A percentile compares a stretch with the other conserved stretches of the same genome.
Evolutionary conservation across 2,113 vertebrate species (phyloP).

Genomic region (Bostrychus sinensis): DNA sequence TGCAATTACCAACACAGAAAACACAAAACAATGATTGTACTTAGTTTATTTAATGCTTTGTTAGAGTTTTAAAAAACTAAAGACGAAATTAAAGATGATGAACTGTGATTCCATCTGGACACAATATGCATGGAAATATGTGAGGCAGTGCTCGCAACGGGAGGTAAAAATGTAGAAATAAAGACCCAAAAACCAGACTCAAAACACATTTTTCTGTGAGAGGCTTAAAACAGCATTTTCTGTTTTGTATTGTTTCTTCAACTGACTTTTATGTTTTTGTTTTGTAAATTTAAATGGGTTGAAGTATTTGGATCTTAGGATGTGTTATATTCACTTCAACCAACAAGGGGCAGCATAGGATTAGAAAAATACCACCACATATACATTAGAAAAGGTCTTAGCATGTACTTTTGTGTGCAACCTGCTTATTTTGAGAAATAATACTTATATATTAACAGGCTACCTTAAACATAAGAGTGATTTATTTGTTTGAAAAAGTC

Average conservation of each 20-base stretch:
- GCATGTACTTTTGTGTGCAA: too few species aligned
- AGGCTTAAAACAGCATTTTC: not conserved
- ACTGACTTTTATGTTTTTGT: not conserved
- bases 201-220: constrained; percentile 26
- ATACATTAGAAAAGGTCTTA: not conserved
- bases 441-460: too few species aligned
- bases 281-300: not conserved
- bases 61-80: constrained; percentile 30
- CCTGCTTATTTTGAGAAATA: too few species aligned
- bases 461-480: too few species aligned
- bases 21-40: not conserved
- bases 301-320: not conserved
- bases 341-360: constrained; percentile 53
- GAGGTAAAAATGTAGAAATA: constrained; percentile 37
- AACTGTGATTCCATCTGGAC: constrained; percentile 58
- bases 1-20: not conserved
- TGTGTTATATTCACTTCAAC: constrained; percentile 5
- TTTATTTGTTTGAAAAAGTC: too few species aligned
- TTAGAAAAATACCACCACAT: too few species aligned
- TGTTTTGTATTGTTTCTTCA: not conserved
- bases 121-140: constrained; percentile 57
- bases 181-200: constrained; percentile 31
- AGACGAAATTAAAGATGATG: constrained; percentile 19
- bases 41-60: constrained; percentile 10
- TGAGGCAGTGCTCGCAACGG: constrained; percentile 32